phyloP scores from a whole-genome alignment of 2,888 invertebrate species.

The Eledone cirrhosa region DNA sequence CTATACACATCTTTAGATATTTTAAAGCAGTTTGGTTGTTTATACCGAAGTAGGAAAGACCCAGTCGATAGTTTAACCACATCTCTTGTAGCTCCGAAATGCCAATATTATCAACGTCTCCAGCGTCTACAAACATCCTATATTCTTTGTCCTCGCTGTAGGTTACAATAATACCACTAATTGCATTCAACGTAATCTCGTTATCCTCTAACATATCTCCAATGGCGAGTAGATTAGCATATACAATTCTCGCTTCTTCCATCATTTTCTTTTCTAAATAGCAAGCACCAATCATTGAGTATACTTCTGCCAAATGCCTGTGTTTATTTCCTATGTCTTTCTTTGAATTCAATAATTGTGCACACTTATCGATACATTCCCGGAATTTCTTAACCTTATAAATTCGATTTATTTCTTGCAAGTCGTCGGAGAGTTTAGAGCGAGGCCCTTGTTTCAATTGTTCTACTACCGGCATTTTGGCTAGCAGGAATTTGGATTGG shows the following conservation, averaged over 20 bases:
- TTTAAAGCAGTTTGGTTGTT: not conserved
- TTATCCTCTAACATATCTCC: not conserved
- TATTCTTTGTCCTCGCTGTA: not conserved
- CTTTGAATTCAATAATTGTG: not conserved
- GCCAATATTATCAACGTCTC: not conserved
- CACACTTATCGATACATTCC: not conserved
- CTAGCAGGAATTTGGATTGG: not conserved
- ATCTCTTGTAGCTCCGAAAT: conserved; percentile 4
- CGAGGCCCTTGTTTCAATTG: too few relatives aligned
- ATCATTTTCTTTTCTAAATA: not conserved
- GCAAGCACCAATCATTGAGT: not conserved
- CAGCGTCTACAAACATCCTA: not conserved
- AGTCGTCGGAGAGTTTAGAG: not conserved
- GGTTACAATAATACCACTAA: not conserved
- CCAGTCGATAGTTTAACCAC: not conserved
- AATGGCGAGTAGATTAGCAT: not conserved
- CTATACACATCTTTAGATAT: not conserved
- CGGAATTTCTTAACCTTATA: not conserved
- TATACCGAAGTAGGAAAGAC: not conserved
- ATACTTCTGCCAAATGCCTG: not conserved
- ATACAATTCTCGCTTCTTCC: not conserved
- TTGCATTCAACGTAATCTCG: not conserved
- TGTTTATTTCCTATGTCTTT: not conserved
- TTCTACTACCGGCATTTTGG: not conserved
- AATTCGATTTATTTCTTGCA: not conserved